Base-by-base conservation (phyloP, 2,888 invertebrate species). In the Athalia circularis region DNA sequence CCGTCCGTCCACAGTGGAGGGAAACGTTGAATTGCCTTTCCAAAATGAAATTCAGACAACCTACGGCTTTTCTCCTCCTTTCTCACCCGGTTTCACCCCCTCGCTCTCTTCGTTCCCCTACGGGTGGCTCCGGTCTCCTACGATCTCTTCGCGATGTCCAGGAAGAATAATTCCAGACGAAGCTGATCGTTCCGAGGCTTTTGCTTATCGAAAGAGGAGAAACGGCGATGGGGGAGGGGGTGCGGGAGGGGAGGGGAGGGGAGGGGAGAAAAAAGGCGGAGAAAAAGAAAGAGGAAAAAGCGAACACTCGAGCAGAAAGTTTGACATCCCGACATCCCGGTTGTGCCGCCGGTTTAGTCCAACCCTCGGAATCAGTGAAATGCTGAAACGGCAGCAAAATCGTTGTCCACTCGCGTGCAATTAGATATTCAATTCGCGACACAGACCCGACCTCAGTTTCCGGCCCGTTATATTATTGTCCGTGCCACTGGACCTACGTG, bases 331-430 rank as follows among this genome's bases (percentile, higher is more conserved):
- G 68, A 68, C 54, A 68, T 29, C 72, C 72, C 59, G 7, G 61
- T 29, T 29, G 29, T 29, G 29, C 29, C 29, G 29, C 29, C 29
- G 29, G 29, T 29, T 29, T 29, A 29, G 29, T 11, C 48, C 57
- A 48, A 47, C 72, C 59, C 50, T 13, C 47, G 13, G 59, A 72
- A 59, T 75, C 75, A 29, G 50, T 50, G 75, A n/a, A 64, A 50
- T 11, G 75, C 62, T 52, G 75, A 75, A 64, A n/a, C 75, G n/a
- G 75, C 75, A 75, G 75, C 45, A 59, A 62, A 61, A 75, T 15
- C 59, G 9, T 64, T 57, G 50, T 48, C 75, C 50, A 29, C 52
- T 50, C 29, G 11, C 29, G 64, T 64, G 29, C 50, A 50, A 62
- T 62, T 62, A 64, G 48, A 75, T 72, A 72, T 72, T 59, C 72